phyloP scores from a whole-genome alignment of 2,113 vertebrate genomes.

The Sinocyclocheilus grahami region DNA sequence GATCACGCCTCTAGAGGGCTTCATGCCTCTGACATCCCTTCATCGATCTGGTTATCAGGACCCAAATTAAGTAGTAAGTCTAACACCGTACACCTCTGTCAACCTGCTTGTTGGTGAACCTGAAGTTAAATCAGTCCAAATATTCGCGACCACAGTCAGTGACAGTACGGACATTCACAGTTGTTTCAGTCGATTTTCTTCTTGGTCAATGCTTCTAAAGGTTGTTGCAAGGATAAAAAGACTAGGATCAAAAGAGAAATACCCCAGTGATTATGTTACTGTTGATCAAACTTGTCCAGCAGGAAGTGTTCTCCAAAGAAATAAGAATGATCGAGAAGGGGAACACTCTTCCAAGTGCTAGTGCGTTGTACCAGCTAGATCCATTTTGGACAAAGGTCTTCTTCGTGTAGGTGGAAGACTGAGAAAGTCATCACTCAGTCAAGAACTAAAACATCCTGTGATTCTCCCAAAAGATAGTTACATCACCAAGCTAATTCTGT shows the following conservation, averaged over 20 bases:
- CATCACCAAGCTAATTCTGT: conserved; percentile 23
- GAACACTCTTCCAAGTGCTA: too few species aligned
- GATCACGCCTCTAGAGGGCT: too few species aligned
- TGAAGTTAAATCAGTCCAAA: conserved; percentile 16
- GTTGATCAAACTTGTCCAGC: not conserved
- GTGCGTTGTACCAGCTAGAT: too few species aligned
- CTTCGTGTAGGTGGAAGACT: not conserved
- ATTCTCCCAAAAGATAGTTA: conserved; percentile 20
- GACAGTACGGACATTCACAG: not conserved
- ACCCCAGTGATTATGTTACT: not conserved
- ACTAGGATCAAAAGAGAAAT: not conserved
- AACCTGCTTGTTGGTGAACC: not conserved
- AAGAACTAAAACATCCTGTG: conserved; percentile 9
- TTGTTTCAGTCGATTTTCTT: not conserved
- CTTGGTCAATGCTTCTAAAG: not conserved
- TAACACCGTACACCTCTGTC: not conserved
- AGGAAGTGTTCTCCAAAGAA: too few species aligned
- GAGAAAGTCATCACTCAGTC: not conserved
- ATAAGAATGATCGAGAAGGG: too few species aligned
- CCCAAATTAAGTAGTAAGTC: not conserved
- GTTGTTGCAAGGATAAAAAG: not conserved
- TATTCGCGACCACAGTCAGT: not conserved
- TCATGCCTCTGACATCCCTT: too few species aligned
- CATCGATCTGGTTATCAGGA: too few species aligned
- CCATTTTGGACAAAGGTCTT: not conserved